Evolutionary conservation across 2,888 invertebrate species (phyloP), one percentile per base, ranked within the genome.

Genomic region (Erebia palarica): DNA sequence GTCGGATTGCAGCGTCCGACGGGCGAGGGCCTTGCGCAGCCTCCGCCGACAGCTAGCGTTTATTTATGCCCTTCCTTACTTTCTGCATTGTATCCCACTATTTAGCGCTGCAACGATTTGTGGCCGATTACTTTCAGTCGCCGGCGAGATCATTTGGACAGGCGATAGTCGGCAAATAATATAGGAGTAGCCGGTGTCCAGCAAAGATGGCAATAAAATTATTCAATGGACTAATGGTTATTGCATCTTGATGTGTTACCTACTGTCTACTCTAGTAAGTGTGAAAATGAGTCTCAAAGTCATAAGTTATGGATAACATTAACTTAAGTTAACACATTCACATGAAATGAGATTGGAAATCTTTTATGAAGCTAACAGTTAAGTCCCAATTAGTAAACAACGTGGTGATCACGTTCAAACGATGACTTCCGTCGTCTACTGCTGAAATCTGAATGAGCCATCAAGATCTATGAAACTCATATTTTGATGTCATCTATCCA

Each of bases 1-100:
- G 84, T 91, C 86, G 81, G 86, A 85, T 91, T 90, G 86, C 91
- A 78, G 80, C 84, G 83, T 77, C 81, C 77, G 81, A 75, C 79
- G 69, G 73, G 78, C 79, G 82, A 82, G 85, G 83, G 82, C 83
- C 85, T 82, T 82, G 84, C 83, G 82, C 82, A 83, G 78, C 84
- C 81, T 77, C 79, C 80, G 80, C 80, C 79, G 78, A 77, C 75
- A 75, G 75, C 78, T 73, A 76, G 71, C 75, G 73, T 64, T 75
- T 78, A 80, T 80, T 79, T 79, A 77, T 76, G 67, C 72, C 72
- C 73, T 75, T 73, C 75, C 73, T 76, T 72, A 75, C 76, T 78
- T 75, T 77, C 76, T 75, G 76, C 76, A 76, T 77, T 76, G 76
- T 75, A 75, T 76, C 74, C 75, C 75, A 75, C 73, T 74, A 76